Conservation (phyloP, 2,888 invertebrate genomes). For the Volucella inflata region DNA sequence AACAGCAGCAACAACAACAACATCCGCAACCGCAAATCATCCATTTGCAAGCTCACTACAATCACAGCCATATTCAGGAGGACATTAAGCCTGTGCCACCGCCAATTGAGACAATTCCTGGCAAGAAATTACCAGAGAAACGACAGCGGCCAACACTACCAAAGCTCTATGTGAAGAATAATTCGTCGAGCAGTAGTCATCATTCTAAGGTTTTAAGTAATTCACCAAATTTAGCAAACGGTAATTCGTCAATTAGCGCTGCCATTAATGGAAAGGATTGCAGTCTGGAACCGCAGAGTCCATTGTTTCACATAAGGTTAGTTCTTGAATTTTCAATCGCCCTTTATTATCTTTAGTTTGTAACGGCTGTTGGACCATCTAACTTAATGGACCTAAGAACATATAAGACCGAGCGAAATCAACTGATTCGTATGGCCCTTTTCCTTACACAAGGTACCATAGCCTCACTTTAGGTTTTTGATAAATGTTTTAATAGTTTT, state of each 20-base stretch:
- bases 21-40: conserved; percentile 76
- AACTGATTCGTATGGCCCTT: no score
- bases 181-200: conserved; percentile 73
- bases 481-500: no score
- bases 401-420: no score
- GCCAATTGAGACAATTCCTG: conserved; percentile 95
- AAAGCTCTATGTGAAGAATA: conserved; percentile 92
- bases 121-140: conserved; percentile 91
- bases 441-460: no score
- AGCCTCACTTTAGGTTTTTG: no score
- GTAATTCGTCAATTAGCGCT: conserved; percentile 88
- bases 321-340: conserved; percentile 33
- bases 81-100: conserved; percentile 93
- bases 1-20: conserved; percentile 84
- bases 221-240: conserved; percentile 76
- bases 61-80: conserved; percentile 86
- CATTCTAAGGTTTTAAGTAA: conserved; percentile 75
- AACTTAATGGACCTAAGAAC: no score
- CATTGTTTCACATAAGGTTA: conserved; percentile 84
- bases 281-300: conserved; percentile 84
- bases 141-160: conserved; percentile 89
- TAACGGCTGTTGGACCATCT: no score
- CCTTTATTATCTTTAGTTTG: not conserved
- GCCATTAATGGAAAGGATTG: conserved; percentile 84
- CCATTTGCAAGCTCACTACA: conserved; percentile 79